These are phyloP conservation scores for Alca torda DNA, from an alignment of 2,797 vertebrate species.

Conservation along the genomic window DNA sequence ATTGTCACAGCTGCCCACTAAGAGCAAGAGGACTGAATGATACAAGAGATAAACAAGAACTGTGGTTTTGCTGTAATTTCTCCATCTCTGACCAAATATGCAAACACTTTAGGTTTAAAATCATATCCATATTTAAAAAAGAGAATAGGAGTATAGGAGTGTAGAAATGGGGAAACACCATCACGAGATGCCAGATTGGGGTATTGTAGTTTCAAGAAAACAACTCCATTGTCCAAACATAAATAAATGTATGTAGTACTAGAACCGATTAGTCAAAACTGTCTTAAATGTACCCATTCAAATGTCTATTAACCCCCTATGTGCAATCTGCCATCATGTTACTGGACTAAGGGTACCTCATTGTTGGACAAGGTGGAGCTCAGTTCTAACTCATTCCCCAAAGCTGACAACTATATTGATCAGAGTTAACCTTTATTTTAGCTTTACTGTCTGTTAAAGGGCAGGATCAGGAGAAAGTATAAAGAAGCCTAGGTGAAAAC, in stretches of 20 bases:
- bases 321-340: not conserved
- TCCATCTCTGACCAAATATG: not conserved
- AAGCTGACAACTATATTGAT: not conserved
- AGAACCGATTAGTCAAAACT: not conserved
- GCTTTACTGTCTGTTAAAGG: not conserved
- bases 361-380: not conserved
- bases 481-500: not conserved
- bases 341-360: not conserved
- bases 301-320: not conserved
- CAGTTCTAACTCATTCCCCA: not conserved
- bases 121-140: not conserved
- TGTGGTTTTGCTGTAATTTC: not conserved
- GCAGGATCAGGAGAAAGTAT: not conserved
- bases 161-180: not conserved
- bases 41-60: rapidly evolving
- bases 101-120: not conserved
- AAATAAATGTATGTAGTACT: not conserved
- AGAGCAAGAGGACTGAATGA: not conserved
- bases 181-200: too few relatives aligned
- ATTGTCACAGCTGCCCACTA: not conserved
- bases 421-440: not conserved
- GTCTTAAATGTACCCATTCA: not conserved
- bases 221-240: not conserved
- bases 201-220: too few relatives aligned
- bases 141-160: rapidly evolving